phyloP scores from a whole-genome alignment of 2,113 vertebrate genomes.

The Eonycteris spelaea region DNA sequence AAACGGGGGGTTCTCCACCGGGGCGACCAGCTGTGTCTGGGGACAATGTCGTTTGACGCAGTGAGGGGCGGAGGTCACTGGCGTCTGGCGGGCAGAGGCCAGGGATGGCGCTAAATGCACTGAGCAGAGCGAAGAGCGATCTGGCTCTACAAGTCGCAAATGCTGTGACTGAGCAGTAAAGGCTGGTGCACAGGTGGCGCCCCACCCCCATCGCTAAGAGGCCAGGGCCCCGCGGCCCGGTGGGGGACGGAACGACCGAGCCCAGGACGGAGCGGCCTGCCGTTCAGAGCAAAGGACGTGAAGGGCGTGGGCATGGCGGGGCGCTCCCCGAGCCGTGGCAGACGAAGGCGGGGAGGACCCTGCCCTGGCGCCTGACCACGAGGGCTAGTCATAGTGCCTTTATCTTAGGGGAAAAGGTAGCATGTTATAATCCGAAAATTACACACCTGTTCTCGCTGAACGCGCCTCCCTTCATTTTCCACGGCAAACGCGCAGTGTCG shows the following conservation, averaged over 20 bases:
- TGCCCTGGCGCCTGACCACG: background rate
- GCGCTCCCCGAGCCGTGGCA: too few relatives aligned
- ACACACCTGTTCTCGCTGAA: background rate
- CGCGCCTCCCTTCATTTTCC: background rate
- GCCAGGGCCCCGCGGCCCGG: fast-evolving
- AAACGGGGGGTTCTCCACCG: background rate
- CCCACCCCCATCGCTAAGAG: background rate
- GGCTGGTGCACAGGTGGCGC: fast-evolving
- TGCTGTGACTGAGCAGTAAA: background rate
- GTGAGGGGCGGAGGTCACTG: fast-evolving
- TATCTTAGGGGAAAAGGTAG: conserved; percentile 20
- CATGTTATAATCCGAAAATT: background rate
- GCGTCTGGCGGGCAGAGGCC: fast-evolving
- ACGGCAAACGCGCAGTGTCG: background rate
- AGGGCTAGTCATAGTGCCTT: background rate
- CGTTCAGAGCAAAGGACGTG: background rate
- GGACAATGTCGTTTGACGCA: background rate
- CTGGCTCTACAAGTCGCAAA: fast-evolving
- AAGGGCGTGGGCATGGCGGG: fast-evolving
- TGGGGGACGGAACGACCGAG: background rate
- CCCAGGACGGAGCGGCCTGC: background rate
- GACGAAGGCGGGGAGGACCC: background rate
- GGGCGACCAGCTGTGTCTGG: background rate
- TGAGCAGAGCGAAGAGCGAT: background rate
- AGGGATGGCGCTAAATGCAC: too few relatives aligned